Conservation (phyloP, 2,113 vertebrate species). For the Saccopteryx leptura region DNA sequence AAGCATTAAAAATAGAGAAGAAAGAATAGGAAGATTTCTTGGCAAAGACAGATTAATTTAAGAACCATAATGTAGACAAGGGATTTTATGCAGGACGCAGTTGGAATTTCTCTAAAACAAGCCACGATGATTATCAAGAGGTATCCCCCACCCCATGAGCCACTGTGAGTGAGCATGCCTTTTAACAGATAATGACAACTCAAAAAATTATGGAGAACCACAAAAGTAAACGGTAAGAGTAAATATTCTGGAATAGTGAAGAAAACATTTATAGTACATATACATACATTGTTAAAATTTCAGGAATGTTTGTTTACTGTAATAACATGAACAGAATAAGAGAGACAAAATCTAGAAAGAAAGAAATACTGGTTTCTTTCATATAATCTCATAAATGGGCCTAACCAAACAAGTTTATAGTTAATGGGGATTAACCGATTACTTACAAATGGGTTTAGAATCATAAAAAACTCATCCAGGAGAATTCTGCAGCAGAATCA, state of each 20-base stretch:
- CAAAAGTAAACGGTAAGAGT: not conserved
- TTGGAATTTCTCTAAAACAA: not conserved
- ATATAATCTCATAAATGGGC: not conserved
- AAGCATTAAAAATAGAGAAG: not conserved
- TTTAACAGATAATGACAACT: not conserved
- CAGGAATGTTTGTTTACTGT: not conserved
- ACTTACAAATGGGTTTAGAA: not conserved
- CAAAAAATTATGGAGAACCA: not conserved
- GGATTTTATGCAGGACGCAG: not conserved
- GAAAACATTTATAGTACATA: not conserved
- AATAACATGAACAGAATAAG: not conserved
- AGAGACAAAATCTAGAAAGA: not conserved
- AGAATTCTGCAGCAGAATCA: constrained; percentile 19
- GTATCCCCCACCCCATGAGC: not conserved
- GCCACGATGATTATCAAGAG: not conserved
- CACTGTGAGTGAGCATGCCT: not conserved
- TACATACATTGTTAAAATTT: not conserved
- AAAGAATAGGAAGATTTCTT: not conserved
- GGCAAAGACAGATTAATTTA: not conserved
- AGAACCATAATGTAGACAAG: not conserved
- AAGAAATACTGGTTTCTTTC: not conserved
- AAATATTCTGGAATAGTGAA: not conserved
- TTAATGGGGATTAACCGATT: not conserved
- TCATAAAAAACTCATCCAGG: not conserved
- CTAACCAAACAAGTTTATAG: not conserved